These are phyloP conservation scores for Argyra leucocephala DNA, from an alignment of 2,888 invertebrate species.

Conservation along the genomic window DNA sequence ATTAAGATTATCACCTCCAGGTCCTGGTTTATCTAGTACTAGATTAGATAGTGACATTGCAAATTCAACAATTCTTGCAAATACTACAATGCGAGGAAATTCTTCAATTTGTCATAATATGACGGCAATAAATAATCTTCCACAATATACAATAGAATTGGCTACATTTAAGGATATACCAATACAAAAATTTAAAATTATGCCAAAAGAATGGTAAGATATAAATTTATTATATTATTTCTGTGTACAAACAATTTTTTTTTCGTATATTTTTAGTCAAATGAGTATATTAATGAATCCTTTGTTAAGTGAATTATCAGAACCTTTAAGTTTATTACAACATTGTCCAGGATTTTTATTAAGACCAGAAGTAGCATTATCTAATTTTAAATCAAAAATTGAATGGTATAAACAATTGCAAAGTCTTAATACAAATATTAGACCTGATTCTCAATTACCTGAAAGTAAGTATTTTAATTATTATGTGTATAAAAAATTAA, in stretches of 20 bases:
- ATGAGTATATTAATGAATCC: conserved; percentile 37
- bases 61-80: conserved; percentile 26
- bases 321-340: conserved; percentile 36
- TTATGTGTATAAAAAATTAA: neutral
- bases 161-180: conserved; percentile 34
- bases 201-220: conserved; percentile 34
- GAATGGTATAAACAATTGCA: conserved; percentile 38
- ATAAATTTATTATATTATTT: neutral
- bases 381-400: conserved; percentile 38
- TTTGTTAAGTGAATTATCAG: conserved; percentile 34
- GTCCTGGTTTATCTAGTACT: conserved; percentile 38
- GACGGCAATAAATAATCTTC: conserved; percentile 23
- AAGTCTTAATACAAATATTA: conserved; percentile 33
- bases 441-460: conserved; percentile 36
- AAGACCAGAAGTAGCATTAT: conserved; percentile 36
- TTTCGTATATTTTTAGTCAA: neutral
- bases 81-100: conserved; percentile 23
- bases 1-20: conserved; percentile 14
- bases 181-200: conserved; percentile 32
- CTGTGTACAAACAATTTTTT: neutral
- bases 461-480: conserved; percentile 30
- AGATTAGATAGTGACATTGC: conserved; percentile 37
- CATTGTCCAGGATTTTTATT: conserved; percentile 37
- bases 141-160: conserved; percentile 33
- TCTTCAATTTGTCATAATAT: conserved; percentile 15